Evolutionary conservation across 2,888 invertebrate genomes (phyloP), one percentile per base, ranked within the genome.

Genomic region (Melikaiella ostensackeni): DNA sequence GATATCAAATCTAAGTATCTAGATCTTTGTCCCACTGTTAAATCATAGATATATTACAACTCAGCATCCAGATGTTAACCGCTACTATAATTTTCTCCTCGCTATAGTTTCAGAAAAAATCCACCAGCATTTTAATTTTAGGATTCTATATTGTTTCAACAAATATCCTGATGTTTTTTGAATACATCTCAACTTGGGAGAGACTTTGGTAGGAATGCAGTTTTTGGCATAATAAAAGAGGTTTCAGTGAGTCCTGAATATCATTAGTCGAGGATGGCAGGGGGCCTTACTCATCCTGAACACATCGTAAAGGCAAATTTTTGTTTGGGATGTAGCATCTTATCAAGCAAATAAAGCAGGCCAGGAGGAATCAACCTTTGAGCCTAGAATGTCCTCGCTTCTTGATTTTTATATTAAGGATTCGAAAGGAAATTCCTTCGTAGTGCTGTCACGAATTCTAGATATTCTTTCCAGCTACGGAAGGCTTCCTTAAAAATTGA

Each of bases 381-480:
- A 85, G 83, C 81, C 83, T 80, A 59, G 77, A 80, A 81, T 82
- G 86, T 84, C 85, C 85, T 85, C 85, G 88, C 84, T 85, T 83
- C 84, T 85, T 85, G 88, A 84, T 42, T 42, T 16, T 42, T 42
- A 86, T 84, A 79, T 82, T 75, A 82, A 84, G 84, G 86, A 88
- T 88, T 88, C 84, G 88, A 87, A 89, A 87, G 88, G 87, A 87
- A 87, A 89, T 89, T 89, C 88, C 86, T 86, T 80, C 83, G 84
- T 82, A 83, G 84, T 89, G 88, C 79, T 84, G 89, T 89, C 88
- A 89, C 80, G 85, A 85, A 86, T 86, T 87, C 85, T 83, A 85
- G 84, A 86, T 86, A 86, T 86, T 88, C 86, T 83, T 84, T 74
- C 82, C 82, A 79, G 73, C 73, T 77, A 74, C 80, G 83, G 74